Evolutionary conservation across 1,140 invertebrate genomes (phyloP).

Genomic region (Leucophenga varia): DNA sequence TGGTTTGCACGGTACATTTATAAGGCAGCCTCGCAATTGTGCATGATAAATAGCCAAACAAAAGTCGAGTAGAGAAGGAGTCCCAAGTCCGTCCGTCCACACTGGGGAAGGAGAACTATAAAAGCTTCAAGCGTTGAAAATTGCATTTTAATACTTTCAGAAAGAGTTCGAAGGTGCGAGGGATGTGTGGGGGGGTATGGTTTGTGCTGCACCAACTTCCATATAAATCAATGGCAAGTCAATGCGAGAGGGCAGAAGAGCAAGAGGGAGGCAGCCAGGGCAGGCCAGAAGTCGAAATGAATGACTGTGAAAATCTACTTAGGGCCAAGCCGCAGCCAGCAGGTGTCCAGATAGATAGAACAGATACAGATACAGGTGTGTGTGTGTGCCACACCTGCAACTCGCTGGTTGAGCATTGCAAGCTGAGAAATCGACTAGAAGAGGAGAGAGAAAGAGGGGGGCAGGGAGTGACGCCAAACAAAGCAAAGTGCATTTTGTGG

Average conservation of each 20-base stretch:
- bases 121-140: constrained; percentile 30
- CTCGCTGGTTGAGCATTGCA: not conserved
- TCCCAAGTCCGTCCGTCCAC: too few relatives aligned
- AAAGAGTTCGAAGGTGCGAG: too few relatives aligned
- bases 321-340: constrained; percentile 12
- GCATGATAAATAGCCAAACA: constrained; percentile 36
- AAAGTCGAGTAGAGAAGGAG: constrained; percentile 11
- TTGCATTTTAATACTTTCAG: constrained; percentile 38
- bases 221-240: constrained; percentile 45
- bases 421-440: constrained; percentile 7
- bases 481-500: constrained; percentile 20
- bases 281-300: constrained; percentile 25
- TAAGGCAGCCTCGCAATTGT: constrained; percentile 28
- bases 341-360: constrained; percentile 17
- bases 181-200: not conserved
- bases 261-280: not conserved
- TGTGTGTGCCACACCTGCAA: constrained; percentile 1
- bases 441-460: not conserved
- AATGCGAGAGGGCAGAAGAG: constrained; percentile 14
- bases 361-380: constrained; percentile 5
- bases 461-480: not conserved
- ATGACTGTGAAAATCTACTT: constrained; percentile 37
- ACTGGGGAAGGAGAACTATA: constrained; percentile 23
- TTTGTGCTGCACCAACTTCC: not conserved
- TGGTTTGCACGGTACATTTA: constrained; percentile 1